A percentile compares a stretch with the other conserved stretches of the same genome.
Evolutionary conservation across 2,113 vertebrate genomes (phyloP).

Genomic region (Ochotona princeps): DNA sequence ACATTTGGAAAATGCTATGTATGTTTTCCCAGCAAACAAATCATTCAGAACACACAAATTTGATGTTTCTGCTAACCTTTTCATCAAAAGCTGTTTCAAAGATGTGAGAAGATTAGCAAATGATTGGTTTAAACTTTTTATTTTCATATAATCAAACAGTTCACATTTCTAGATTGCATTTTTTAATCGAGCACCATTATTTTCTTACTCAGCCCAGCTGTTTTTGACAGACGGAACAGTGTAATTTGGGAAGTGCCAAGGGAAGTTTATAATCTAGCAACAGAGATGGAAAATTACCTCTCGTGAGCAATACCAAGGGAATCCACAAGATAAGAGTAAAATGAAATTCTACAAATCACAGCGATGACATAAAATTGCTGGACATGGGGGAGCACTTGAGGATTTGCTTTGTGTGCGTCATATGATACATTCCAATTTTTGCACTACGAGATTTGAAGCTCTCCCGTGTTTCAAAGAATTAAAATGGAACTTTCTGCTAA

Average conservation of each 20-base stretch:
- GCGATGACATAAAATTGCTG: background rate
- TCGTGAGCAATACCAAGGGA: background rate
- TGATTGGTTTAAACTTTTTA: slow-evolving; percentile 77
- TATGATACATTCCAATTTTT: background rate
- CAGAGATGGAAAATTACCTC: slow-evolving; percentile 69
- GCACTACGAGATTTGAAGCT: background rate
- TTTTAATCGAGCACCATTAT: slow-evolving; percentile 76
- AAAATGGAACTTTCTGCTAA: background rate
- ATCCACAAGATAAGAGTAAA: slow-evolving; percentile 18
- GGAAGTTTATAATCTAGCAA: slow-evolving; percentile 68
- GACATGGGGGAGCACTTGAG: background rate
- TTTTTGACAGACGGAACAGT: slow-evolving; percentile 74
- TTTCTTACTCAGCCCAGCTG: slow-evolving; percentile 79
- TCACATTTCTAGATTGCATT: slow-evolving; percentile 75
- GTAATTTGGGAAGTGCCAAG: slow-evolving; percentile 65
- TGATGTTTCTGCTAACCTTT: slow-evolving; percentile 80
- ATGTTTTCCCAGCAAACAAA: slow-evolving; percentile 72
- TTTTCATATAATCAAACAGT: slow-evolving; percentile 80
- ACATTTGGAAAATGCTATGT: slow-evolving; percentile 74
- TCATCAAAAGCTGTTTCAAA: slow-evolving; percentile 77
- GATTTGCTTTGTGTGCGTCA: background rate
- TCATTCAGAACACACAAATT: slow-evolving; percentile 71
- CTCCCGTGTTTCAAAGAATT: background rate
- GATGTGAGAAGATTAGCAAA: slow-evolving; percentile 77
- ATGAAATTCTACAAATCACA: background rate